Percentiles rank a stretch among this genome's conserved stretches.
These are phyloP conservation scores for Mareca penelope DNA, from an alignment of 2,797 vertebrate species.

Conservation along the genomic window DNA sequence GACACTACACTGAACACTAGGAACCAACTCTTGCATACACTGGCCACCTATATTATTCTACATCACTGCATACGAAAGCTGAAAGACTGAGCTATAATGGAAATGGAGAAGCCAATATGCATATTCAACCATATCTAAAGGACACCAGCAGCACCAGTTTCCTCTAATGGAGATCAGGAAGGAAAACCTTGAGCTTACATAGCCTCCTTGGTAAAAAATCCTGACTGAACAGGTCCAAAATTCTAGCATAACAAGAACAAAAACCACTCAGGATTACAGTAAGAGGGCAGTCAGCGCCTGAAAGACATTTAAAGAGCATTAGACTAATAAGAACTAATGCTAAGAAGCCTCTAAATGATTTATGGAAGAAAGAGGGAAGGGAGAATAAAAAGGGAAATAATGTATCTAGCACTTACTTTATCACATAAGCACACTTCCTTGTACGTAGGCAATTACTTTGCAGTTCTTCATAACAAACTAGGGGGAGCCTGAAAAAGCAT, in stretches of 20 bases:
- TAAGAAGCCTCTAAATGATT: neutral
- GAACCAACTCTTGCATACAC: neutral
- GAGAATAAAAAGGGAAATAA: neutral
- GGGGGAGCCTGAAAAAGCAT: neutral
- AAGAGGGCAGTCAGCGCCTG: neutral
- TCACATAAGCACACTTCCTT: neutral
- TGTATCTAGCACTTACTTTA: neutral
- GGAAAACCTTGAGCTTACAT: neutral
- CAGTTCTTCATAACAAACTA: neutral
- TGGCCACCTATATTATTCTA: neutral
- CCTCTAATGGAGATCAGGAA: neutral
- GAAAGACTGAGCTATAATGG: neutral
- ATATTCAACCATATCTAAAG: neutral
- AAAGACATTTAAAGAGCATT: neutral
- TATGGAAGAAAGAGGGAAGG: neutral
- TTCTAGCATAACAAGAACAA: neutral
- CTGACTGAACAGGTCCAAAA: neutral
- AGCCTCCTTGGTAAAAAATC: neutral
- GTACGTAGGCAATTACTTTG: neutral
- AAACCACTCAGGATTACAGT: neutral
- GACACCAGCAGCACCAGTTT: neutral
- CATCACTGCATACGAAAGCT: fast-evolving
- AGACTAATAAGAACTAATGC: neutral
- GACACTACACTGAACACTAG: neutral
- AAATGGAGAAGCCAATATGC: neutral